Conservation (phyloP, 1,140 invertebrate species). For the Drosophila micromelanica region DNA sequence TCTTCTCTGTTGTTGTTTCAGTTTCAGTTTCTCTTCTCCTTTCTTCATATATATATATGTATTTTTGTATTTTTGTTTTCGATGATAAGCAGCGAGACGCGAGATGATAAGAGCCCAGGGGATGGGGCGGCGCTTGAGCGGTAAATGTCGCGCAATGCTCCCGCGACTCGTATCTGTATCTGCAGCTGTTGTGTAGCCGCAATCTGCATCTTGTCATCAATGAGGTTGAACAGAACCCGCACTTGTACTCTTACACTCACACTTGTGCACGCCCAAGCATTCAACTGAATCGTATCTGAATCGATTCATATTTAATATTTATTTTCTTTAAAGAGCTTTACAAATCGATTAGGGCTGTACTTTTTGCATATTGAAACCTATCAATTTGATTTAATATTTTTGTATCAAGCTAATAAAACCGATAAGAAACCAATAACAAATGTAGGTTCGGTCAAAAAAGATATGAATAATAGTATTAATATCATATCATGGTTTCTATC, state of each 20-base stretch:
- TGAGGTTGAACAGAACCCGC: conserved; percentile 12
- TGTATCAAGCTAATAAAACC: too few relatives aligned
- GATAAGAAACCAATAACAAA: too few relatives aligned
- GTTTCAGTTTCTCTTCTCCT: conserved; percentile 1
- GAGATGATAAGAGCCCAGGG: conserved; percentile 8
- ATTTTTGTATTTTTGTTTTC: not conserved
- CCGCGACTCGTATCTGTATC: conserved; percentile 27
- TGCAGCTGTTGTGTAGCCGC: conserved; percentile 15
- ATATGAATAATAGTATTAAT: too few relatives aligned
- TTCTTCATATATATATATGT: not conserved
- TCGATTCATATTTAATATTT: conserved; percentile 7
- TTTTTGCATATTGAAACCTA: conserved; percentile 1
- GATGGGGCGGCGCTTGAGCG: not conserved
- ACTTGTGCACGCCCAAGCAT: not conserved
- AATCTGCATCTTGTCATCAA: conserved; percentile 56
- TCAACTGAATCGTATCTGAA: conserved; percentile 9
- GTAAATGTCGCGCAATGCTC: conserved; percentile 31
- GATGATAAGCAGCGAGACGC: conserved; percentile 16
- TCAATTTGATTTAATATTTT: too few relatives aligned
- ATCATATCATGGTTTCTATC: too few relatives aligned
- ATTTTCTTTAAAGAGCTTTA: not conserved
- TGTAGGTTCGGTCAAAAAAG: too few relatives aligned
- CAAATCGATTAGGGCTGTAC: not conserved
- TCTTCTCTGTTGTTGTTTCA: conserved; percentile 8
- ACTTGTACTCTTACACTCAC: not conserved